Percentiles rank a stretch among this genome's conserved stretches.
Evolutionary conservation across 92 coral and sea anemone genomes (phyloP).

Genomic region (Bergia sp.): DNA sequence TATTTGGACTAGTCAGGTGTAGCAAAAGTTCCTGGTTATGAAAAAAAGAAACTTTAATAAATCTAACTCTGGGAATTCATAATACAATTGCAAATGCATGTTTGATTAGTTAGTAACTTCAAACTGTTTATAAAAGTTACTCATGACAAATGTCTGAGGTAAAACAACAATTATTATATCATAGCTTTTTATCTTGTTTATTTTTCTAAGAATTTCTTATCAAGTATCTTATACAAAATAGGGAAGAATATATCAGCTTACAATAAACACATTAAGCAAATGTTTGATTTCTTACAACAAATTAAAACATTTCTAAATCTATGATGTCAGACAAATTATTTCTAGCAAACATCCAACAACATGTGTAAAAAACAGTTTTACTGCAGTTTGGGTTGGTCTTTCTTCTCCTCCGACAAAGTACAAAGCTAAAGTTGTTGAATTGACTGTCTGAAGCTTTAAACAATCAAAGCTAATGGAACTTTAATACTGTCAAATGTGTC

Average conservation of each 20-base stretch:
- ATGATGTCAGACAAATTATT: background rate
- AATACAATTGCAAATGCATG: background rate
- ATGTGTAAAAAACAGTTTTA: background rate
- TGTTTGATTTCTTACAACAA: conserved; percentile 17
- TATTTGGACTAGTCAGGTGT: background rate
- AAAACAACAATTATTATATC: background rate
- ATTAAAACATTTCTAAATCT: background rate
- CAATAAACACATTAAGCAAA: conserved; percentile 15
- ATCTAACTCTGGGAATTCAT: background rate
- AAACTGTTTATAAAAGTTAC: background rate
- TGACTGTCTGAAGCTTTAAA: background rate
- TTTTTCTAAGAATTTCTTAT: conserved; percentile 23
- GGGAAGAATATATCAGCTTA: conserved; percentile 11
- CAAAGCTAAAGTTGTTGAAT: background rate
- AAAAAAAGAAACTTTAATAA: background rate
- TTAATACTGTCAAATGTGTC: conserved; percentile 2
- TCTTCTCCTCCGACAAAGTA: background rate
- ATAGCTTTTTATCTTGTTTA: background rate
- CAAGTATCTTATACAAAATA: conserved; percentile 5
- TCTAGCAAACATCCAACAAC: background rate
- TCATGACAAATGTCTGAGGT: background rate
- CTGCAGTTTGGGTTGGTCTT: background rate
- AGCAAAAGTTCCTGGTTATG: background rate
- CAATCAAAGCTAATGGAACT: background rate
- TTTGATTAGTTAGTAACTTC: background rate